Conservation (phyloP, 2,797 vertebrate genomes). For the Muscicapa striata region DNA sequence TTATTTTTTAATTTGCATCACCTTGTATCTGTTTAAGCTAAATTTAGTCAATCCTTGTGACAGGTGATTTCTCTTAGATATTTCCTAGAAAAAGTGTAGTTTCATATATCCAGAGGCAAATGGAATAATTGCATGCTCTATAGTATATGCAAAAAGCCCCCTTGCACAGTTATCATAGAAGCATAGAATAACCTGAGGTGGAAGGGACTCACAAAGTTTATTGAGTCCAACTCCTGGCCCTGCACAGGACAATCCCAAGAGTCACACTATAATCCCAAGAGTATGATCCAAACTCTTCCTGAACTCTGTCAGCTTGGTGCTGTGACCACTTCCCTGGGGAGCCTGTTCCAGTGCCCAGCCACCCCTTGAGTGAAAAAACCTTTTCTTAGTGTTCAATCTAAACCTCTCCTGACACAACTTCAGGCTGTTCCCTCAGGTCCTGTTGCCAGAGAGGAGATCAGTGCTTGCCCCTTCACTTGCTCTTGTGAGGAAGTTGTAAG, state of each 20-base stretch:
- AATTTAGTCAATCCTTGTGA: background rate
- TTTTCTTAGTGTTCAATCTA: background rate
- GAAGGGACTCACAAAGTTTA: background rate
- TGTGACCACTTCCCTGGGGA: background rate
- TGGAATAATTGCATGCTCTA: background rate
- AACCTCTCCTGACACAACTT: background rate
- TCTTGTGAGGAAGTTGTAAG: background rate
- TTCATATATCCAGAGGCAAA: background rate
- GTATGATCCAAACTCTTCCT: background rate
- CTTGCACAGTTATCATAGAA: background rate
- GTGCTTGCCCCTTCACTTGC: background rate
- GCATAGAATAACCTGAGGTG: background rate
- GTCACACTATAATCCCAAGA: background rate
- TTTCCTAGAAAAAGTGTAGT: background rate
- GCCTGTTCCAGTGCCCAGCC: background rate
- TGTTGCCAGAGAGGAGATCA: background rate
- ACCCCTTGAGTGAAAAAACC: background rate
- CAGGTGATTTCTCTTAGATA: background rate
- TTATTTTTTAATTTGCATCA: background rate
- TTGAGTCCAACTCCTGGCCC: background rate
- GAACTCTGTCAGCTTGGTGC: background rate
- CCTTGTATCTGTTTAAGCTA: background rate
- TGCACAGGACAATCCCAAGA: background rate
- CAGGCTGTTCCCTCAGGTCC: background rate
- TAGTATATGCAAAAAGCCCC: background rate